Conservation (phyloP, 2,888 invertebrate species). For the Amphipoea lucens region DNA sequence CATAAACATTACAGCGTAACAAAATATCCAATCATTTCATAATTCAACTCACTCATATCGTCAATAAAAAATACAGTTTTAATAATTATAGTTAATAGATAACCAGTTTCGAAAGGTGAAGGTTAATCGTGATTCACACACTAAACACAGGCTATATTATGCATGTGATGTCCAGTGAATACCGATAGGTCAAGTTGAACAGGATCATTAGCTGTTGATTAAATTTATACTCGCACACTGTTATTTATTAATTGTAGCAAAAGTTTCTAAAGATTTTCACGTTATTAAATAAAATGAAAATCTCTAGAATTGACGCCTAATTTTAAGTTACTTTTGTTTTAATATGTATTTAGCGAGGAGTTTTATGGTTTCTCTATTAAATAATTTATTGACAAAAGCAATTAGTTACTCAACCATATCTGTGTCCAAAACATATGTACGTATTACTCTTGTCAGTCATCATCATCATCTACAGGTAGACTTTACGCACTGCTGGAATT, state of each 20-base stretch:
- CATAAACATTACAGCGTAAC: background rate
- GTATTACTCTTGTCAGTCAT: background rate
- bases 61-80: conserved; percentile 16
- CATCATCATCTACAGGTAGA: background rate
- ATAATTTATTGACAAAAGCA: background rate
- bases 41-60: conserved; percentile 1
- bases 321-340: background rate
- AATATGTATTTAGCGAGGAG: background rate
- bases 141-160: conserved; percentile 7
- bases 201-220: conserved; percentile 21
- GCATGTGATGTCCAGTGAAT: conserved; percentile 10
- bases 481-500: background rate
- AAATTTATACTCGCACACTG: background rate
- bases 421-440: background rate
- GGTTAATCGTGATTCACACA: conserved; percentile 44
- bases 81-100: background rate
- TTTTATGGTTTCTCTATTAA: no score
- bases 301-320: background rate
- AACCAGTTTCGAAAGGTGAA: conserved; percentile 52
- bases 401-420: background rate
- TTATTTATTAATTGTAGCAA: background rate
- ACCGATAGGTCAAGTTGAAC: conserved; percentile 54
- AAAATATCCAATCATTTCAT: conserved; percentile 4
- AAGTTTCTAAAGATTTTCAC: background rate
- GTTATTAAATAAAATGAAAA: background rate